Evolutionary conservation across 2,113 vertebrate genomes (phyloP), one percentile per base, ranked within the genome.

Genomic region (Platysternon megacephalum): DNA sequence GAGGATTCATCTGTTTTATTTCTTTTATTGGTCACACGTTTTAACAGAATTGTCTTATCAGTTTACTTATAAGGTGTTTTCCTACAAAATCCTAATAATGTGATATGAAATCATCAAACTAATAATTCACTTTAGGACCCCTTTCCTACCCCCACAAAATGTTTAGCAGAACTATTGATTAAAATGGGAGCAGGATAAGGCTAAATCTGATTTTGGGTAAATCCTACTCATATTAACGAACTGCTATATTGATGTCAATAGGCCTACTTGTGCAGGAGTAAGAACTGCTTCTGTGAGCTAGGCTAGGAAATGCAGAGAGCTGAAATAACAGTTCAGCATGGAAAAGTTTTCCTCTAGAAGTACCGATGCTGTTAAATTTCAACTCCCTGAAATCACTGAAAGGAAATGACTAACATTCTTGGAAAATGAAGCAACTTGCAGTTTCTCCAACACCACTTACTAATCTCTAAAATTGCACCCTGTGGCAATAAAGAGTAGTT

Each of bases 331-430:
- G 24, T 14, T 14, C 72, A 44, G 22, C 12, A 19, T 29, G 78
- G 10, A 81, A 91, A 95, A 76, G 84, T 96, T 89, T 78, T 89
- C 85, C 96, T 87, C 32, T 74, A 46, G 82, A 95, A 96, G 95
- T 94, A 96, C 90, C 92, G 96, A 96, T 91, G 87, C 94, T 90
- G 93, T 84, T 93, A 94, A 96, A 96, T 97, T 94, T 96, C 98
- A 95, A 93, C 91, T 93, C 94, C 93, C 96, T 94, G 97, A 97
- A 98, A 98, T 97, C 98, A 94, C 97, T 95, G 96, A 98, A 95
- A 98, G 98, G 98, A 98, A 98, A 99, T 99, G 98, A 98, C 98
- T 99, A 98, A 97, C 98, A 99, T 99, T 99, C 99, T 98, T 98
- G 96, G 95, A 98, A 92, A 95, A 97, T 98, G 98, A 98, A 98